These are phyloP conservation scores for Ailuropoda melanoleuca DNA, from an alignment of 2,113 vertebrate species.

Conservation along the genomic window DNA sequence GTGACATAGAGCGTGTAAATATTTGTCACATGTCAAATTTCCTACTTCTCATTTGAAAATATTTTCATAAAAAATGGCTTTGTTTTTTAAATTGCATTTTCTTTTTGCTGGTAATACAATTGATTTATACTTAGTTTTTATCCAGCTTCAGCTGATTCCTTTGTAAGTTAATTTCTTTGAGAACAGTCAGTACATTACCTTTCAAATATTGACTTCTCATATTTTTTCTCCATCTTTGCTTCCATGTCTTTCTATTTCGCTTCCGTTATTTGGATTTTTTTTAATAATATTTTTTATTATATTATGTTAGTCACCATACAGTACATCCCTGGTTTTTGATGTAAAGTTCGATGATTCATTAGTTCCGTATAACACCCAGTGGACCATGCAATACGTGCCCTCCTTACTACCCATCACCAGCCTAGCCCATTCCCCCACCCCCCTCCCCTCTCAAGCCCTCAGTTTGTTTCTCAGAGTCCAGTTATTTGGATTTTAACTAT, in stretches of 20 bases:
- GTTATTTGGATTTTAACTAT: constrained; percentile 40
- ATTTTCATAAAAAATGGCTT: background rate
- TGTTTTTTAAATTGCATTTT: background rate
- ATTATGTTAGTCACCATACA: too few relatives aligned
- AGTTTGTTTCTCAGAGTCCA: too few relatives aligned
- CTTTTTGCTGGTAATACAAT: background rate
- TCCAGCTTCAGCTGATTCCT: background rate
- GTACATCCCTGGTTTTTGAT: too few relatives aligned
- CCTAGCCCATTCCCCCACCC: too few relatives aligned
- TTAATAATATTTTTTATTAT: too few relatives aligned
- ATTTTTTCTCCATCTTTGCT: background rate
- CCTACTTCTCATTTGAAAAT: background rate
- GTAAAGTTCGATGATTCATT: too few relatives aligned
- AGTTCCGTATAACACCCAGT: too few relatives aligned
- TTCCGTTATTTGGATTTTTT: constrained; percentile 9
- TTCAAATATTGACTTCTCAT: background rate
- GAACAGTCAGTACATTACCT: background rate
- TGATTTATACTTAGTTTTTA: background rate
- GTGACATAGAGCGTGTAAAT: background rate
- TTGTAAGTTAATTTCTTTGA: background rate
- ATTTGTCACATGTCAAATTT: background rate
- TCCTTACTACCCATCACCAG: too few relatives aligned
- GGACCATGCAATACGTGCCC: too few relatives aligned
- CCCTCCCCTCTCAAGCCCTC: too few relatives aligned
- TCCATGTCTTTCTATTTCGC: background rate